Evolutionary conservation across 1,140 invertebrate species (phyloP).

Genomic region (Cherax destructor): DNA sequence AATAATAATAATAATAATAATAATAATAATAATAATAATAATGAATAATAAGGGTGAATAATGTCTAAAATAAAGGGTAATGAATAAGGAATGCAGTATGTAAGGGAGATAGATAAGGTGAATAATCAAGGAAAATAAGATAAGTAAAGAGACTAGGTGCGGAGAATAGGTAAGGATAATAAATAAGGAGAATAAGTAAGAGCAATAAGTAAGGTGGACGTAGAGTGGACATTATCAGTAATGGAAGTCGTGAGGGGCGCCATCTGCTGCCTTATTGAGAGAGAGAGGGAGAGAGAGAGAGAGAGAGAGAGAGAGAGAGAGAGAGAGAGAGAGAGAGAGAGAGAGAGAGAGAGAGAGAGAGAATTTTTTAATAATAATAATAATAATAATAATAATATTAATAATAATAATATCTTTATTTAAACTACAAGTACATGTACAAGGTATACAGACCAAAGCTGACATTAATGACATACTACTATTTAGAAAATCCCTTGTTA

Average conservation of each 20-base stretch:
- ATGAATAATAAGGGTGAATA: neutral
- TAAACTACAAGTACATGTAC: too few species aligned
- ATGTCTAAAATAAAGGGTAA: neutral
- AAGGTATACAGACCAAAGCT: too few species aligned
- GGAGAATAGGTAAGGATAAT: neutral
- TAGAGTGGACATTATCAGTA: neutral
- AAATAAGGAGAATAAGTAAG: neutral
- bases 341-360: too few species aligned
- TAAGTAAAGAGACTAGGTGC: too few species aligned
- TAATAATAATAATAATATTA: too few species aligned
- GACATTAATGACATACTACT: too few species aligned
- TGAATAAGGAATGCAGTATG: neutral
- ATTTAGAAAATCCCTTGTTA: too few species aligned
- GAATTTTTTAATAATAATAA: too few species aligned
- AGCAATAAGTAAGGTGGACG: neutral
- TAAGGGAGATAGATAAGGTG: neutral
- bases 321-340: too few species aligned
- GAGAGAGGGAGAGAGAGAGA: neutral
- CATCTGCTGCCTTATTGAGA: neutral
- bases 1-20: neutral
- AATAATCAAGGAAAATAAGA: neutral
- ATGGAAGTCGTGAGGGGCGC: neutral
- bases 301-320: too few species aligned
- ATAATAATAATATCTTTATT: too few species aligned
- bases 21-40: too few species aligned